Base-by-base conservation (phyloP, 2,888 invertebrate genomes). In the Bhutanitis thaidina region DNA sequence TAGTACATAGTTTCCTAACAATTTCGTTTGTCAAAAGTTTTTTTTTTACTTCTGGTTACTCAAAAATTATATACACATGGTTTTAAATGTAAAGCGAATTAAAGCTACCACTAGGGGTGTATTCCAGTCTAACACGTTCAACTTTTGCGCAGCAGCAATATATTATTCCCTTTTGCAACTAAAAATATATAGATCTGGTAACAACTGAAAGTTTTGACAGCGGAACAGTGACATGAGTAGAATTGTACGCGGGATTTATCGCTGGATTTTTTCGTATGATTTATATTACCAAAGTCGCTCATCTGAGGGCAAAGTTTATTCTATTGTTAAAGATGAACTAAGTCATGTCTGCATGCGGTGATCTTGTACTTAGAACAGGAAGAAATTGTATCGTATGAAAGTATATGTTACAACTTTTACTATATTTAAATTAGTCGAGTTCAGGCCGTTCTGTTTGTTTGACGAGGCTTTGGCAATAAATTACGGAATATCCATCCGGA, bases 261-360 rank as follows among this genome's bases (percentile, higher is more conserved):
- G 53, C 29, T 5, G 40, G 43, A 41, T 54, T 57, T 59, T 61
- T 59, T 53, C 52, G 56, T 52, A 51, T 60, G 60, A 60, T 61
- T 60, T 61, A 61, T 53, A 35, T 41, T 36, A 16, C 16, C 15
- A 7, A 7, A 12, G 41, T 20, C 0, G 27, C n/a, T 16, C 32
- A 48, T 29, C 13, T 16, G 34, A 41, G 7, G 12, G 36, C n/a
- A 16, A 7, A 41, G 35, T 48, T 49, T 41, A 35, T 14, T 29
- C 20, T 20, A 29, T 35, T 48, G 47, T 27, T 34, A 25, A n/a
- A 44, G 44, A 34, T 14, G 27, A 4, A 34, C 34, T 34, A 15
- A 30, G 46, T 14, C 25, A 29, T 41, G 25, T 49, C 39, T 15
- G 20, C 7, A 13, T 15, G n/a, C 20, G 32, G n/a, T 39, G 12